Conservation (phyloP, 2,113 vertebrate genomes). For the Anarrhichthys ocellatus region DNA sequence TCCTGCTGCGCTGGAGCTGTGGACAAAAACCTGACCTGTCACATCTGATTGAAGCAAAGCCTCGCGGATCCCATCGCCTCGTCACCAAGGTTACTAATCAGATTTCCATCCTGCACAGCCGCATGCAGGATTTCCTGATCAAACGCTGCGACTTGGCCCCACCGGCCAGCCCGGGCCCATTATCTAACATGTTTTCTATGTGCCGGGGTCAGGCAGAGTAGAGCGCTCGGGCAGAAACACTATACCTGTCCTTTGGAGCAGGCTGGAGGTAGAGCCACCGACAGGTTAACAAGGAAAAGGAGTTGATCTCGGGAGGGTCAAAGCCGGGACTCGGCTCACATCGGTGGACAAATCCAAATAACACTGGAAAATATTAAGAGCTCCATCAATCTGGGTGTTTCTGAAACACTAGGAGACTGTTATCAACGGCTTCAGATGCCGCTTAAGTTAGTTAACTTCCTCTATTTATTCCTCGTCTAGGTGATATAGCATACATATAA, state of each 20-base stretch:
- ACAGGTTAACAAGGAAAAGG: slow-evolving; percentile 66
- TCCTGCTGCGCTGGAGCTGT: slow-evolving; percentile 79
- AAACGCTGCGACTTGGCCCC: slow-evolving; percentile 89
- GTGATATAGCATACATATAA: background rate
- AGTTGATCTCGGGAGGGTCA: slow-evolving; percentile 70
- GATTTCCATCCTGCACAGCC: slow-evolving; percentile 92
- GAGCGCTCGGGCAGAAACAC: slow-evolving; percentile 92
- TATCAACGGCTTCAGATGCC: slow-evolving; percentile 10
- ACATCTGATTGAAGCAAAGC: slow-evolving; percentile 89
- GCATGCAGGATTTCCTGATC: slow-evolving; percentile 92
- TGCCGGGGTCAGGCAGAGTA: slow-evolving; percentile 92
- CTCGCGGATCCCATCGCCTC: slow-evolving; percentile 88
- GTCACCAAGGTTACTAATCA: slow-evolving; percentile 96
- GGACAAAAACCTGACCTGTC: slow-evolving; percentile 86
- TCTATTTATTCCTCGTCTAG: background rate
- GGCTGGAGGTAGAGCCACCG: slow-evolving; percentile 67
- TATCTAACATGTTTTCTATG: slow-evolving; percentile 97
- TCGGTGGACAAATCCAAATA: slow-evolving; percentile 62
- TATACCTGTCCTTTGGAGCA: slow-evolving; percentile 85
- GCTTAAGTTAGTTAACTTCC: slow-evolving; percentile 8
- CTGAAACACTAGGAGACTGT: slow-evolving; percentile 28
- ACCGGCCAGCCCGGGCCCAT: slow-evolving; percentile 86
- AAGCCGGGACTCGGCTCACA: slow-evolving; percentile 61
- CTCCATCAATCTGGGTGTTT: slow-evolving; percentile 29
- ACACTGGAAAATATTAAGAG: slow-evolving; percentile 59